A percentile compares a stretch with the other conserved stretches of the same genome.
Evolutionary conservation across 2,797 vertebrate species (phyloP).

Genomic region (Lateolabrax maculatus): DNA sequence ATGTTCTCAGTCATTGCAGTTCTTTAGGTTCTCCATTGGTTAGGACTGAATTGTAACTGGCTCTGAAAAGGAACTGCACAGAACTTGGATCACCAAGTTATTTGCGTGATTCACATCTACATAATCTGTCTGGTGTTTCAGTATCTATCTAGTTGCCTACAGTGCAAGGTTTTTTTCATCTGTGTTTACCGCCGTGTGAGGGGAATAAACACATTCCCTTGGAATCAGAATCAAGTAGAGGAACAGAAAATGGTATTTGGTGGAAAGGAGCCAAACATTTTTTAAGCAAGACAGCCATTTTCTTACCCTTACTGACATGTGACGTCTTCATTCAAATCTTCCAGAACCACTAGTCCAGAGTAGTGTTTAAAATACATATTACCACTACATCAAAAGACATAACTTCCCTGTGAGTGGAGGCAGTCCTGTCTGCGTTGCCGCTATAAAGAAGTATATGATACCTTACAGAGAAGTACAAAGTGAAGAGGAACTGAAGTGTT

Average conservation of each 20-base stretch:
- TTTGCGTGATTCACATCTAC: conserved; percentile 11
- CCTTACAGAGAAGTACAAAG: conserved; percentile 36
- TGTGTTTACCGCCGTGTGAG: conserved; percentile 2
- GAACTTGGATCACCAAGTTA: neutral
- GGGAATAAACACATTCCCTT: neutral
- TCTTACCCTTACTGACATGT: conserved; percentile 53
- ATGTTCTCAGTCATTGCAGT: neutral
- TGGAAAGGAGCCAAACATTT: neutral
- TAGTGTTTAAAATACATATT: neutral
- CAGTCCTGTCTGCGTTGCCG: neutral
- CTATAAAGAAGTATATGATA: conserved; percentile 44
- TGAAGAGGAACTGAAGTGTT: conserved; percentile 66
- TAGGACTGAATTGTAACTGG: neutral
- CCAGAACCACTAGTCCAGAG: neutral
- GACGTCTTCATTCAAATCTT: conserved; percentile 14
- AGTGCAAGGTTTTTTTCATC: neutral
- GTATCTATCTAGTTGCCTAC: neutral
- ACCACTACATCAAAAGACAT: neutral
- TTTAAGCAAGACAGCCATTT: conserved; percentile 13
- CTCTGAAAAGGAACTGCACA: neutral
- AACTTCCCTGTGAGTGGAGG: conserved; percentile 15
- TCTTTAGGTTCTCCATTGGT: neutral
- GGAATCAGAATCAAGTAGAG: conserved; percentile 8
- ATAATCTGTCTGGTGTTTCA: conserved; percentile 3
- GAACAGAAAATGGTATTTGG: neutral